phyloP scores from a whole-genome alignment of 2,113 vertebrate genomes.

The Lontra canadensis region DNA sequence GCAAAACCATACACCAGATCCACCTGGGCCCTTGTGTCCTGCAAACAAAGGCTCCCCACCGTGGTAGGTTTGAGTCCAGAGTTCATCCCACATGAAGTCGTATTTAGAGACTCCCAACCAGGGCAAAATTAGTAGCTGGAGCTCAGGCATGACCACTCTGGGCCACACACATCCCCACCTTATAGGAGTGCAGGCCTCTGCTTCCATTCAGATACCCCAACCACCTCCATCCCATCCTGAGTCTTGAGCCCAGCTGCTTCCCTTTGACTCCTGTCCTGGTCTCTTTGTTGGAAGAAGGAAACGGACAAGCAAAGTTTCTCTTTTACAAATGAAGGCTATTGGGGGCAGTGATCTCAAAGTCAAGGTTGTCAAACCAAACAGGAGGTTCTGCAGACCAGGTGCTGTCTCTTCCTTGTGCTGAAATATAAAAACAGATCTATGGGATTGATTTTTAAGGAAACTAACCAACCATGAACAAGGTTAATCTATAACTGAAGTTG shows the following conservation, averaged over 20 bases:
- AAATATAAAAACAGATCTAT: neutral
- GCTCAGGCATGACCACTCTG: rapidly evolving
- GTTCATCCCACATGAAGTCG: neutral
- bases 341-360: neutral
- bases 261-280: neutral
- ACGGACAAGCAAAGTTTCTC: neutral
- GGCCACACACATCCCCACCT: rapidly evolving
- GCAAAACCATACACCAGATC: neutral
- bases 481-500: neutral
- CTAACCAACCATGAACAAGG: neutral
- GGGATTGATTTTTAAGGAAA: neutral
- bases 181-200: rapidly evolving
- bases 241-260: neutral
- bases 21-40: neutral
- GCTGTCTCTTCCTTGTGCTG: neutral
- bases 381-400: neutral
- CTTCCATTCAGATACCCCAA: neutral
- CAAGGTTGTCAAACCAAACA: neutral
- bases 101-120: neutral
- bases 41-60: neutral
- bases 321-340: neutral
- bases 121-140: neutral
- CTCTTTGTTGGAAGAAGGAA: neutral
- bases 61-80: neutral
- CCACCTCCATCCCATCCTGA: neutral